These are phyloP conservation scores for Bradypodion pumilum DNA, from an alignment of 2,797 vertebrate species.

Conservation along the genomic window DNA sequence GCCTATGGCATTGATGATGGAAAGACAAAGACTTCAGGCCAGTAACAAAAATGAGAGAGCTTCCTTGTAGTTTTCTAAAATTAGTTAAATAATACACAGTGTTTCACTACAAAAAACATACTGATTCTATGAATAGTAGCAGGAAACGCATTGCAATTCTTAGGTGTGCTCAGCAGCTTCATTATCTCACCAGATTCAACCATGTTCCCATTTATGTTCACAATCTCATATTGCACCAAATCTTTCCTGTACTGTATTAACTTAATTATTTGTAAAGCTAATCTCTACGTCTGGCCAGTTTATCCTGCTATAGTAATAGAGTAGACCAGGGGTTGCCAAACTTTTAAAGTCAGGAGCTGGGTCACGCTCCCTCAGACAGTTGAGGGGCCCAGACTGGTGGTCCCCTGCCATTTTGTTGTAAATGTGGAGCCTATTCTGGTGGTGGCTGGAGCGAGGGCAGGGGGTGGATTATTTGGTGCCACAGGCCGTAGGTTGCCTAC, in stretches of 20 bases:
- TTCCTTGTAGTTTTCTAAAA: not conserved
- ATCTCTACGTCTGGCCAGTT: too few relatives aligned
- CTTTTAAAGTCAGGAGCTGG: too few relatives aligned
- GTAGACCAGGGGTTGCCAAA: too few relatives aligned
- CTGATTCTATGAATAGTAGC: not conserved
- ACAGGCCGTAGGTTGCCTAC: too few relatives aligned
- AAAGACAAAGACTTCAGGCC: constrained; percentile 87
- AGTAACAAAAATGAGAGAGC: constrained; percentile 30
- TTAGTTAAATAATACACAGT: not conserved
- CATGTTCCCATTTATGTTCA: not conserved
- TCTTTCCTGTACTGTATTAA: not conserved
- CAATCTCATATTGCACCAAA: not conserved
- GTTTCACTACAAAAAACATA: not conserved
- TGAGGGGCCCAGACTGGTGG: too few relatives aligned
- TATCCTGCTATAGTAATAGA: too few relatives aligned
- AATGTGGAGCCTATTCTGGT: too few relatives aligned
- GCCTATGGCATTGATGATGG: constrained; percentile 89
- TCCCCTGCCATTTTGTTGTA: too few relatives aligned
- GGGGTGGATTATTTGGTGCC: too few relatives aligned
- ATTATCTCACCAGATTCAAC: not conserved
- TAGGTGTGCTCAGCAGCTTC: not conserved
- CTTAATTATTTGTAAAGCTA: not conserved
- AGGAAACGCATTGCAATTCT: not conserved
- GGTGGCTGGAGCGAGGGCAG: too few relatives aligned
- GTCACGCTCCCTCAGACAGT: too few relatives aligned